Percentiles rank a stretch among this genome's conserved stretches.
Evolutionary conservation across 2,888 invertebrate species (phyloP).

Genomic region (Zygothrica quintamaculata): DNA sequence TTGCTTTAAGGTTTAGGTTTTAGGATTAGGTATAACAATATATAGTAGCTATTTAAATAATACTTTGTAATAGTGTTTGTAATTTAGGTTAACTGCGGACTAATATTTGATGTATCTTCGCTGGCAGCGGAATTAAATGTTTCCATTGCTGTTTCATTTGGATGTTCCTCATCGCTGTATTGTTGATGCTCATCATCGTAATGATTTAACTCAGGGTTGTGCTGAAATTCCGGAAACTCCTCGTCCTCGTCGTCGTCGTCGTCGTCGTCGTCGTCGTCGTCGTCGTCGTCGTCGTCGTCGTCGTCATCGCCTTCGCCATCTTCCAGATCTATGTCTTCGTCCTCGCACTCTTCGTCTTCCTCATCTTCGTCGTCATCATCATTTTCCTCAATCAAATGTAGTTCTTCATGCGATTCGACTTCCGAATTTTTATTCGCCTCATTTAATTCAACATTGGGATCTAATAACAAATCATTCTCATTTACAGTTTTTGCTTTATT

Average conservation of each 20-base stretch:
- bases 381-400: neutral
- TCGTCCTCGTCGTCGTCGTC: slow-evolving; percentile 22
- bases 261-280: slow-evolving; percentile 43
- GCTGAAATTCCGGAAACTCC: neutral
- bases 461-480: slow-evolving; percentile 8
- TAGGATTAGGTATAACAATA: slow-evolving; percentile 44
- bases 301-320: too few relatives aligned
- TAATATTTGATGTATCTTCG: slow-evolving; percentile 44
- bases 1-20: slow-evolving; percentile 11
- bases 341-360: slow-evolving; percentile 12
- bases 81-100: slow-evolving; percentile 46
- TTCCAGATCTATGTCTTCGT: too few relatives aligned
- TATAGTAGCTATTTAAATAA: slow-evolving; percentile 52
- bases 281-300: slow-evolving; percentile 7
- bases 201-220: slow-evolving; percentile 11
- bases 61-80: slow-evolving; percentile 47
- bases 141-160: slow-evolving; percentile 44
- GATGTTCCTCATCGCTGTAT: slow-evolving; percentile 39
- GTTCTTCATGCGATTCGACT: slow-evolving; percentile 3
- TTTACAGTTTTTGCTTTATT: slow-evolving; percentile 21
- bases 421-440: slow-evolving; percentile 7
- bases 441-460: slow-evolving; percentile 37
- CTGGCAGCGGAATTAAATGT: slow-evolving; percentile 28
- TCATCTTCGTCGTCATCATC: slow-evolving; percentile 17
- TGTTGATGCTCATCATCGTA: slow-evolving; percentile 34